phyloP scores from a whole-genome alignment of 1,140 invertebrate genomes.

The Drosophila arizonae region DNA sequence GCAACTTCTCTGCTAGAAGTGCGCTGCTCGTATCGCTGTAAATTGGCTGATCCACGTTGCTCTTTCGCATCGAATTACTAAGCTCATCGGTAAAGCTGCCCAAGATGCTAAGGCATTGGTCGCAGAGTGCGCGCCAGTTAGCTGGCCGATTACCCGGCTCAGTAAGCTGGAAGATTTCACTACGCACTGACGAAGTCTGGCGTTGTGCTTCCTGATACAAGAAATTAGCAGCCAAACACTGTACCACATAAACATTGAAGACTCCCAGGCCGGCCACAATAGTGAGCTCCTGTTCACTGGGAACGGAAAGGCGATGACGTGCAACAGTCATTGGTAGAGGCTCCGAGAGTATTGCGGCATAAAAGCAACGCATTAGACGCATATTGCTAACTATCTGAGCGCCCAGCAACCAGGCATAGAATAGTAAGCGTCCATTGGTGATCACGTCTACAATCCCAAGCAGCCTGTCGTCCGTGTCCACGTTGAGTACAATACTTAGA shows the following conservation, averaged over 20 bases:
- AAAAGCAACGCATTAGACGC: constrained; percentile 87
- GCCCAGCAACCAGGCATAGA: constrained; percentile 87
- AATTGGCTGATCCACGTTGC: constrained; percentile 42
- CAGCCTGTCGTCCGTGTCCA: constrained; percentile 62
- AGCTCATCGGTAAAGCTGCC: constrained; percentile 86
- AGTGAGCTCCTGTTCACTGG: constrained; percentile 64
- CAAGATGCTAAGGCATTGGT: constrained; percentile 85
- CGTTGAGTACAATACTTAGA: constrained; percentile 48
- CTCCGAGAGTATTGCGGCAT: constrained; percentile 88
- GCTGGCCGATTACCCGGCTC: constrained; percentile 88
- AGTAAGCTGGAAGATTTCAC: constrained; percentile 87
- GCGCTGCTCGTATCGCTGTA: constrained; percentile 43
- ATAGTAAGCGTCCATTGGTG: constrained; percentile 83
- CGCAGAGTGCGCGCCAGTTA: constrained; percentile 89
- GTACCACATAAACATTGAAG: constrained; percentile 86
- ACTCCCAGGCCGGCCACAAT: constrained; percentile 85
- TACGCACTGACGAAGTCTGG: constrained; percentile 81
- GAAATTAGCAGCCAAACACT: constrained; percentile 88
- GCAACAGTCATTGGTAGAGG: constrained; percentile 86
- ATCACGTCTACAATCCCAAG: constrained; percentile 51
- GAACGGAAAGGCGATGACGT: constrained; percentile 47
- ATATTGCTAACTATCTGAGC: constrained; percentile 87
- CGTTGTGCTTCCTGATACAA: constrained; percentile 83
- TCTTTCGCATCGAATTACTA: constrained; percentile 84
- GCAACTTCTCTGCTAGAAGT: constrained; percentile 63